These are phyloP conservation scores for Phortica magna DNA, from an alignment of 2,888 invertebrate genomes.

Conservation along the genomic window DNA sequence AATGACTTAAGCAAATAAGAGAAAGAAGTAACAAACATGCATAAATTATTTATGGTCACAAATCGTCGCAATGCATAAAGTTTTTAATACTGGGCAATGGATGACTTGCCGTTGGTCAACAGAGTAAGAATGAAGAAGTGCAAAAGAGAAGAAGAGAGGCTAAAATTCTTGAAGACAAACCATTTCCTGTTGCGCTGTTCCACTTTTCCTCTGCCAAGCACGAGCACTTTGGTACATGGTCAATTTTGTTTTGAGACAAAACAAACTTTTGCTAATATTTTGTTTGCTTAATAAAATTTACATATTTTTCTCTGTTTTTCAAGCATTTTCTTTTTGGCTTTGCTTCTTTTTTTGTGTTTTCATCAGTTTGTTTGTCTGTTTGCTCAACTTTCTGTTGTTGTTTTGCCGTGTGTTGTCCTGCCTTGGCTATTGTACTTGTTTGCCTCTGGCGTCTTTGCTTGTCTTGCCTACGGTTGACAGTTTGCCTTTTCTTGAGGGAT, in stretches of 20 bases:
- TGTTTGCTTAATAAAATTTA: constrained; percentile 33
- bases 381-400: background rate
- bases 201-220: background rate
- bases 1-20: background rate
- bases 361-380: constrained; percentile 1
- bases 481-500: background rate
- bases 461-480: background rate
- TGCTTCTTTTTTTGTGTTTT: background rate
- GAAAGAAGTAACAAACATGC: constrained; percentile 19
- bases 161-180: constrained; percentile 26
- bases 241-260: constrained; percentile 1
- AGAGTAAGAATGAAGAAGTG: background rate
- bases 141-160: background rate
- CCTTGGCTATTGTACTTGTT: background rate
- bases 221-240: background rate
- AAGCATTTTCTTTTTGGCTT: background rate
- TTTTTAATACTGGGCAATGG: constrained; percentile 19
- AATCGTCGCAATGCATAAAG: constrained; percentile 29
- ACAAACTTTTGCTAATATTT: constrained; percentile 32
- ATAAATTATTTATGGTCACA: constrained; percentile 31
- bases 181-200: constrained; percentile 22
- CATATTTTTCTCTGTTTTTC: constrained; percentile 26
- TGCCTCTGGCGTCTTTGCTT: background rate
- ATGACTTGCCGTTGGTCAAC: background rate
- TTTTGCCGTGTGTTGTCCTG: constrained; percentile 13